Evolutionary conservation across 2,797 vertebrate genomes (phyloP).

Genomic region (Neosalanx taihuensis): DNA sequence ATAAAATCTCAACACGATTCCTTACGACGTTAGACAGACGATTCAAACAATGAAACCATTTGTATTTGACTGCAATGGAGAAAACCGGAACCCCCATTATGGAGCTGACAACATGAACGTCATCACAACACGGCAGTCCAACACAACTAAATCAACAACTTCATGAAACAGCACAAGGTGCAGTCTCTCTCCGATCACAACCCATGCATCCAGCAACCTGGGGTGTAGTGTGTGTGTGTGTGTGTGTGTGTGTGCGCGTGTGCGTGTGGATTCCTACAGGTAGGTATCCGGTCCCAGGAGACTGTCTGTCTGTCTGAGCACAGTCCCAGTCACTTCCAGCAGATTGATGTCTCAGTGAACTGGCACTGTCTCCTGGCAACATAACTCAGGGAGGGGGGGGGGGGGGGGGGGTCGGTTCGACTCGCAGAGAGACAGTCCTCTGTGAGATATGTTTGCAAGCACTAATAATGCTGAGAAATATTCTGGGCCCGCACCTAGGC

Average conservation of each 20-base stretch:
- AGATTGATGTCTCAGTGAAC: neutral
- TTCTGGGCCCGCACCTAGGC: slow-evolving; percentile 55
- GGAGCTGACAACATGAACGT: neutral
- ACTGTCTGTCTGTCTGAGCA: no score
- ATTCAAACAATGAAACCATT: slow-evolving; percentile 36
- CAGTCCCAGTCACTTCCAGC: no score
- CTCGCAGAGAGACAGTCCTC: slow-evolving; percentile 45
- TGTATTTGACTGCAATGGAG: slow-evolving; percentile 40
- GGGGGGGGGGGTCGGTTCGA: slow-evolving; percentile 38
- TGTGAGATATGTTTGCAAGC: slow-evolving; percentile 72
- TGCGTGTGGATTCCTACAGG: no score
- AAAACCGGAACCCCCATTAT: slow-evolving; percentile 28
- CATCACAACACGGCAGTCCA: neutral
- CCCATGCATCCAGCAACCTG: no score
- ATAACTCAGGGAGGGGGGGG: slow-evolving; percentile 43
- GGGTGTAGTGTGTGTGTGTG: no score
- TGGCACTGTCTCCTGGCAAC: slow-evolving; percentile 46
- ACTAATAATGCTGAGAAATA: slow-evolving; percentile 60
- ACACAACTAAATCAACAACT: slow-evolving; percentile 40
- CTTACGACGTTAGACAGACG: neutral
- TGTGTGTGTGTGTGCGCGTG: no score
- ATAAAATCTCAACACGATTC: no score
- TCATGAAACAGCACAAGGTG: no score
- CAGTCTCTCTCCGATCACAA: no score
- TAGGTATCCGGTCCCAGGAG: slow-evolving; percentile 18